A percentile compares a stretch with the other conserved stretches of the same genome.
phyloP scores from a whole-genome alignment of 2,113 vertebrate species.

The Mesoclemmys tuberculata region DNA sequence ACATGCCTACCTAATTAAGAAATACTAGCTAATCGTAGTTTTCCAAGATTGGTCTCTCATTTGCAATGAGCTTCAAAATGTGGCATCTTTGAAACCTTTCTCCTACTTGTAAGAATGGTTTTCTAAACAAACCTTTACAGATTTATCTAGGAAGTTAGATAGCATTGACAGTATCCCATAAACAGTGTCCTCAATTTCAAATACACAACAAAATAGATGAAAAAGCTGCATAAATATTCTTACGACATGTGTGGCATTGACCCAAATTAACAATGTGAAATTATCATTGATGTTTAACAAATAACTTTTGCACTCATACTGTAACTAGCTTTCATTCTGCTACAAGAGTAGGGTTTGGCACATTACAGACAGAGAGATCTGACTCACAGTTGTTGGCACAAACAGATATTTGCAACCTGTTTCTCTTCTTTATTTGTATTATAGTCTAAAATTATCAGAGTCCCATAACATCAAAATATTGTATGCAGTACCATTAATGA shows the following conservation, averaged over 20 bases:
- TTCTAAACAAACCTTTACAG: slow-evolving; percentile 7
- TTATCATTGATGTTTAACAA: neutral
- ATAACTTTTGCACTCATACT: neutral
- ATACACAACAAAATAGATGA: neutral
- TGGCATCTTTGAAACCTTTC: neutral
- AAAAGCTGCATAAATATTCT: neutral
- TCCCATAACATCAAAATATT: neutral
- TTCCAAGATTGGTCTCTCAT: neutral
- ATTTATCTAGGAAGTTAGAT: neutral
- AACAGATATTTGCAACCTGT: neutral
- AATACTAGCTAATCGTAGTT: neutral
- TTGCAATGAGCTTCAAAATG: neutral
- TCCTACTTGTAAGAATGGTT: neutral
- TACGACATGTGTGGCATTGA: neutral
- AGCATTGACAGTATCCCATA: neutral
- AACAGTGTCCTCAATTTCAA: slow-evolving; percentile 22
- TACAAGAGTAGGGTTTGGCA: neutral
- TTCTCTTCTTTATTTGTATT: neutral
- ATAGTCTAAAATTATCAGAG: neutral
- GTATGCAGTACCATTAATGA: neutral
- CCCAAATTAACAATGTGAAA: neutral
- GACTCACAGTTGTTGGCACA: neutral
- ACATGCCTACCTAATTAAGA: neutral
- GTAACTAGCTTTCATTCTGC: neutral
- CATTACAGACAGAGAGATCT: neutral